Base-by-base conservation (phyloP, 2,113 vertebrate species). In the Sinocyclocheilus maitianheensis region DNA sequence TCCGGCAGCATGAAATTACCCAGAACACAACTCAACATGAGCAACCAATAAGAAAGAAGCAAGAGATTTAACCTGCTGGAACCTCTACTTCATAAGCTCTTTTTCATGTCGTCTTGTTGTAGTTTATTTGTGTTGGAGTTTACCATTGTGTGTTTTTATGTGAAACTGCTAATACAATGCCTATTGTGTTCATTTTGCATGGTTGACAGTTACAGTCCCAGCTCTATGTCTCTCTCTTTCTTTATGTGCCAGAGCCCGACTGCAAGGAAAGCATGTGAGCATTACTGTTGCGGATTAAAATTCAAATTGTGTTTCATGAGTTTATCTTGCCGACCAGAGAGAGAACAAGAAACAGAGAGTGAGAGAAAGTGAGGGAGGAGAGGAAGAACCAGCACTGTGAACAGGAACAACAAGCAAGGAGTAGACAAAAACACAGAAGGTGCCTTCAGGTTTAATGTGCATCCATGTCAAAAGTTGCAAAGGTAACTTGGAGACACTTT, bases 1-100 rank as follows among this genome's bases (percentile, higher is more conserved):
- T 93, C 90, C 86, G 77, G 40, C 88, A 84, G 89, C 90, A 86
- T 93, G 91, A 92, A 92, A 94, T 93, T 90, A 92, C 72, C 62
- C 67, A 69, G 30, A 90, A 89, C 89, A 88, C 88, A 76, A 37
- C 67, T 83, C 48, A 58, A 72, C 65, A 74, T 74, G 87, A 90
- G 53, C 46, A 74, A 92, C 87, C 86, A 62, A n/a, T 43, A 22
- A 43, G 18, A 60, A 40, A 71, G 9, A 62, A 48, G 43, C 0
- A 3, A 48, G 43, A 76, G 37, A 43, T 74, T 43, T 43, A n/a
- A 43, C n/a, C 37, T 18, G 34, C 37, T 20, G 34, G 77, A 55
- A n/a, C 22, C 2, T 24, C 34, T 79, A 62, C 34, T 79, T 62
- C 20, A 60, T 62, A 43, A 43, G 22, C 34, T 58, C 14, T 72